Percentiles rank a stretch among this genome's conserved stretches.
Evolutionary conservation across 2,888 invertebrate genomes (phyloP).

Genomic region (Lathronympha strigana): DNA sequence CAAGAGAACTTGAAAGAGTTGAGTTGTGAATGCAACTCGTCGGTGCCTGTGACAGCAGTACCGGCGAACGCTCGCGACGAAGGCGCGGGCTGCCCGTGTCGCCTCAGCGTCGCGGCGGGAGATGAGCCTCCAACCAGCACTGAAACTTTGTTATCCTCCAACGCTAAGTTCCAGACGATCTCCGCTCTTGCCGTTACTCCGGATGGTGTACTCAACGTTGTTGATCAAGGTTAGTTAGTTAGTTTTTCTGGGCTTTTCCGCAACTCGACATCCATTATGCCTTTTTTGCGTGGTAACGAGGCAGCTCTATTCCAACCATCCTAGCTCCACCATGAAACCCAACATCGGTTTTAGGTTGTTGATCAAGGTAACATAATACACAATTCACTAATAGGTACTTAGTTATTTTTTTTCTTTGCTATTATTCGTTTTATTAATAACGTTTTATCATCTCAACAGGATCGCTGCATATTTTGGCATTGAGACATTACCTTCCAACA

Average conservation of each 20-base stretch:
- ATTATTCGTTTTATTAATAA: background rate
- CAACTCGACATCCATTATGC: too few relatives aligned
- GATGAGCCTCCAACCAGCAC: conserved; percentile 90
- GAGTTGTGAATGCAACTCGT: conserved; percentile 85
- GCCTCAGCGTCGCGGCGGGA: conserved; percentile 81
- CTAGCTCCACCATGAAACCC: too few relatives aligned
- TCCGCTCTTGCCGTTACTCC: conserved; percentile 97
- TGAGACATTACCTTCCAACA: conserved; percentile 94
- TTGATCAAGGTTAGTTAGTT: conserved; percentile 94
- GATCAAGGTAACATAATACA: too few relatives aligned
- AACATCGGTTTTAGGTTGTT: too few relatives aligned
- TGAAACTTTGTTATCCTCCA: conserved; percentile 94
- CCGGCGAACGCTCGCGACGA: conserved; percentile 70
- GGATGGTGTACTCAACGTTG: conserved; percentile 97
- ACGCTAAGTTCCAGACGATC: conserved; percentile 94
- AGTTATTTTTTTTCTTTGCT: background rate
- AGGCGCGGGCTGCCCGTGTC: conserved; percentile 77
- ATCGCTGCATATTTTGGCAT: conserved; percentile 91
- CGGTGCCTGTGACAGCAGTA: conserved; percentile 81
- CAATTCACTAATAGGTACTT: background rate
- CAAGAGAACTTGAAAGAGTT: conserved; percentile 85
- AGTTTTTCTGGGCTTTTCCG: too few relatives aligned
- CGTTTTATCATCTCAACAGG: conserved; percentile 65
- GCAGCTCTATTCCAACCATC: too few relatives aligned
- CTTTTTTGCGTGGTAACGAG: too few relatives aligned